Evolutionary conservation across 2,888 invertebrate species (phyloP).

Genomic region (Bursaphelenchus okinawaensis): DNA sequence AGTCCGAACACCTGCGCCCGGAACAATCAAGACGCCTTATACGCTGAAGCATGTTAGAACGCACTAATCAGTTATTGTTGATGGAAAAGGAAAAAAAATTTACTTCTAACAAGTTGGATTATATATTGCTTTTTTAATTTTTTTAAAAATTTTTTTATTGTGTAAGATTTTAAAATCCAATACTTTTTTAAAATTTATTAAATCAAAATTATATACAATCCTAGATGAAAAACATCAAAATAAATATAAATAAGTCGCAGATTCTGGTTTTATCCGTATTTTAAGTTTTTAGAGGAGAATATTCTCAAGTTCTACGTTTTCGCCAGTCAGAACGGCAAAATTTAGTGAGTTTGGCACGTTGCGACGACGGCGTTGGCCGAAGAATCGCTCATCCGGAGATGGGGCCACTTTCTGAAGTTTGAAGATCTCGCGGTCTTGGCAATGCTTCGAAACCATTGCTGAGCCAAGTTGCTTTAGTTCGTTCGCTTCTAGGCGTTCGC

Average conservation of each 20-base stretch:
- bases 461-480: conserved; percentile 33
- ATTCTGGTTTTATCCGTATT: neutral
- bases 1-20: too few species aligned
- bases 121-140: too few species aligned
- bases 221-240: neutral
- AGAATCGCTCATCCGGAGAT: conserved; percentile 17
- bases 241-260: too few species aligned
- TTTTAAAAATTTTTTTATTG: too few species aligned
- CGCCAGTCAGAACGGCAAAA: conserved; percentile 42
- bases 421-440: conserved; percentile 39
- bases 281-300: conserved; percentile 30
- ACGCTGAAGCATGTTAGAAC: too few species aligned
- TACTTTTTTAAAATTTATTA: too few species aligned
- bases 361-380: conserved; percentile 23
- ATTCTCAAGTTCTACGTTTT: conserved; percentile 40
- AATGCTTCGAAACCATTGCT: conserved; percentile 41
- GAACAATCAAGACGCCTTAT: too few species aligned
- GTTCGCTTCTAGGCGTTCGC: conserved; percentile 29
- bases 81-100: too few species aligned
- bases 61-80: too few species aligned
- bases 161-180: too few species aligned
- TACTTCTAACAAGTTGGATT: too few species aligned
- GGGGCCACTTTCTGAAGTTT: conserved; percentile 29
- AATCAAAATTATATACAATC: neutral
- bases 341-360: conserved; percentile 24